Evolutionary conservation across 2,797 vertebrate species (phyloP).

Genomic region (Syncerus caffer): DNA sequence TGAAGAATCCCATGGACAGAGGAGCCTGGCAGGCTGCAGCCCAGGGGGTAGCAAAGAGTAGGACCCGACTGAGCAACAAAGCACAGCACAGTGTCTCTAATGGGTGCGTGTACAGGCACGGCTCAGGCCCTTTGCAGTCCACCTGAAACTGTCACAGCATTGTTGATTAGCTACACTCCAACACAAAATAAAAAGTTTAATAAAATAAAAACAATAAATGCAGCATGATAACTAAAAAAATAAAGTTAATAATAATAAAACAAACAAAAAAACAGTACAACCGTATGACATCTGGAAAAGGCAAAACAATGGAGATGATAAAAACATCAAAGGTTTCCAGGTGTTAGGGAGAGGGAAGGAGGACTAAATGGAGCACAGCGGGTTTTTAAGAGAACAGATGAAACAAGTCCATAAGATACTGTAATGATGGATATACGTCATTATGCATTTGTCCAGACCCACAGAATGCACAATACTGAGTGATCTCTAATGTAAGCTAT

Average conservation of each 20-base stretch:
- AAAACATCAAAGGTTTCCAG: background rate
- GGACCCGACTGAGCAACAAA: background rate
- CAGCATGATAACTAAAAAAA: background rate
- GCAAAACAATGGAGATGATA: background rate
- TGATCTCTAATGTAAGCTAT: background rate
- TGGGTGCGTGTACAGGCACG: fast-evolving
- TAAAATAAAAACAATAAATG: background rate
- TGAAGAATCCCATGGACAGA: background rate
- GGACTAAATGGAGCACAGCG: background rate
- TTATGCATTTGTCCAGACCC: background rate
- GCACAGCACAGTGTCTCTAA: background rate
- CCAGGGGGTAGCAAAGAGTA: background rate
- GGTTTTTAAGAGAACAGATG: background rate
- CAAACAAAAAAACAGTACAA: background rate
- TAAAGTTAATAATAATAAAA: background rate
- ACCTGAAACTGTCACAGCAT: background rate
- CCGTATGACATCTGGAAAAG: background rate
- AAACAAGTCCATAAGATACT: background rate
- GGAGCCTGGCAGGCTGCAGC: background rate
- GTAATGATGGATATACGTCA: background rate
- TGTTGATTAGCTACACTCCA: background rate
- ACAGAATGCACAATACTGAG: background rate
- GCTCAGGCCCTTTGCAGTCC: background rate
- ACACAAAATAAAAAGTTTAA: background rate
- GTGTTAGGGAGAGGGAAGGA: background rate